Evolutionary conservation across 2,797 vertebrate genomes (phyloP), one percentile per base, ranked within the genome.

Genomic region (Vultur gryphus): DNA sequence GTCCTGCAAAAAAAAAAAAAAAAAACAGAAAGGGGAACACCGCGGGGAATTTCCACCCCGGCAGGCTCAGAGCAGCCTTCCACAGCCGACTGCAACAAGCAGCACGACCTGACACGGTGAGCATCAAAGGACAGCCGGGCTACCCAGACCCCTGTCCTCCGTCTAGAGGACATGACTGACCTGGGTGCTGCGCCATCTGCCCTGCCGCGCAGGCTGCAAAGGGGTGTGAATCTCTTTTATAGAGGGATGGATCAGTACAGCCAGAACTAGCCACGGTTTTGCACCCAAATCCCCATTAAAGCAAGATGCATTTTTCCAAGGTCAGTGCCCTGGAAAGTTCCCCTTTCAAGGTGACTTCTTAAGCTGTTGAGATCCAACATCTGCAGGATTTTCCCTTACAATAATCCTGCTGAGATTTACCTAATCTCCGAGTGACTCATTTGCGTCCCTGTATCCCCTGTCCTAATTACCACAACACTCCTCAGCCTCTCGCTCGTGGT

Each of bases 401-500:
- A 80, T 93, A 89, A 96, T 93, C 91, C 91, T 65, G 69, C 65
- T 71, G 88, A 72, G 95, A 93, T 91, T 91, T 93, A 43, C 73
- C 78, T 89, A 89, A 95, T 89, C 95, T 94, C 87, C 5, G 1
- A 67, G 88, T 91, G 93, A 95, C 73, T 96, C 88, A 91, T 43
- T 14, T 25, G 26, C 65, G 78, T 89, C 85, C 44, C 51, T 23
- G 49, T 7, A 71, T 86, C 58, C 93, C 76, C 48, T 48, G 29
- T 17, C 77, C 84, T 67, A 43, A 70, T 82, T 52, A 61, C 71
- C 21, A 2, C 8, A 29, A 41, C 39, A 1, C 70, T 81, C 46
- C 75, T 70, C 86, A 84, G 65, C 61, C 55, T 61, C 71, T 52
- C 3, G 2, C 58, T 61, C 12, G 0, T 3, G 18, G 15, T 4